These are phyloP conservation scores for Trichoplusia ni DNA, from an alignment of 1,140 invertebrate genomes.

Conservation along the genomic window DNA sequence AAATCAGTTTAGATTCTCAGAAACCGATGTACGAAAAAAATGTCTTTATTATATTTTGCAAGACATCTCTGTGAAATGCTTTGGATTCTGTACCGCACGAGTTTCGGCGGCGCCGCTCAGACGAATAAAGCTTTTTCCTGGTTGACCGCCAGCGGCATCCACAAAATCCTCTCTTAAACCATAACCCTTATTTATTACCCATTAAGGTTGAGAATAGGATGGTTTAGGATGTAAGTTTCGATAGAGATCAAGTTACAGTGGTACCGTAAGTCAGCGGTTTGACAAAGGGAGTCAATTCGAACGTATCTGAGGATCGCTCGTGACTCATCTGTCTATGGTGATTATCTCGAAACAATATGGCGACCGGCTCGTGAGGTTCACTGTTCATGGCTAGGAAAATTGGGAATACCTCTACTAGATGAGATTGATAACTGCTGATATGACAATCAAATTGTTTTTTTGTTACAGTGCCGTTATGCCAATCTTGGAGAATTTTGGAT, in stretches of 20 bases:
- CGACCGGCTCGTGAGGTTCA: constrained; percentile 47
- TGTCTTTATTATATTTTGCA: constrained; percentile 33
- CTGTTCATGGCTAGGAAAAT: constrained; percentile 14
- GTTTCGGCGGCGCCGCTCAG: constrained; percentile 21
- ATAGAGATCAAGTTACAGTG: constrained; percentile 25
- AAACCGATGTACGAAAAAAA: constrained; percentile 13
- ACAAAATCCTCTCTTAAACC: neutral
- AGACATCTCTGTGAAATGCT: constrained; percentile 33
- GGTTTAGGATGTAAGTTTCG: neutral
- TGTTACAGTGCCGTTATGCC: no score
- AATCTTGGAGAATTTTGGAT: no score
- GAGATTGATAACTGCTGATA: constrained; percentile 3
- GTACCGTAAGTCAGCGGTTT: constrained; percentile 38
- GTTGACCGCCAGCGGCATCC: constrained; percentile 15
- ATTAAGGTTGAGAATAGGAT: neutral
- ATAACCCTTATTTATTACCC: neutral
- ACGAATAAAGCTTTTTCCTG: constrained; percentile 29
- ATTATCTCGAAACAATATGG: constrained; percentile 59
- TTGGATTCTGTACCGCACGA: constrained; percentile 36
- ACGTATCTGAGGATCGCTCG: constrained; percentile 56
- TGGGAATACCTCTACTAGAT: constrained; percentile 18
- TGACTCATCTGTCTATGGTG: constrained; percentile 60
- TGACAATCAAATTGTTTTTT: neutral
- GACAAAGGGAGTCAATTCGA: constrained; percentile 61
- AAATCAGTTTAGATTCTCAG: neutral